These are phyloP conservation scores for Drosophila incognita DNA, from an alignment of 2,888 invertebrate genomes.

Conservation along the genomic window DNA sequence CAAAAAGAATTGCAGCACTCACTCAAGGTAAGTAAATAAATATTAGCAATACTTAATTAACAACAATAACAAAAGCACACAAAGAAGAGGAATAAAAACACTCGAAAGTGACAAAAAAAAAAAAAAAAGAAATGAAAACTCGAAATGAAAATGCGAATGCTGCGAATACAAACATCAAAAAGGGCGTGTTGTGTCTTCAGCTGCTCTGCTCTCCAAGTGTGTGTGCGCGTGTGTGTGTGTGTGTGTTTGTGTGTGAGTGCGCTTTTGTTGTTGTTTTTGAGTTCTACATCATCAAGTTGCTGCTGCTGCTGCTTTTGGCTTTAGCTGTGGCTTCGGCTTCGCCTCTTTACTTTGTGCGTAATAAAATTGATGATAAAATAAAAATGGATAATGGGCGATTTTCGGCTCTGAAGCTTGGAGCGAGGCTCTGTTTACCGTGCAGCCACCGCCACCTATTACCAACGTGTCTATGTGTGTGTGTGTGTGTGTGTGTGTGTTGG, in stretches of 20 bases:
- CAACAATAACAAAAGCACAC: constrained; percentile 7
- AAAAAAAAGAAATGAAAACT: constrained; percentile 19
- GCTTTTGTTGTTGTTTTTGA: constrained; percentile 60
- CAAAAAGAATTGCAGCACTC: constrained; percentile 26
- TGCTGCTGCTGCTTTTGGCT: constrained; percentile 39
- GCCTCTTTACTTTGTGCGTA: constrained; percentile 73
- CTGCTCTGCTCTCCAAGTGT: constrained; percentile 44
- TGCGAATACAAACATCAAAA: constrained; percentile 62
- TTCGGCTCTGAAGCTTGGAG: constrained; percentile 47
- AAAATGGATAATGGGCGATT: constrained; percentile 81
- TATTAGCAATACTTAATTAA: constrained; percentile 18
- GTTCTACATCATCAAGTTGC: constrained; percentile 58
- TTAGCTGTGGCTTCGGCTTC: constrained; percentile 14
- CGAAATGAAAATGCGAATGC: constrained; percentile 2
- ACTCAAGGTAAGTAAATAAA: constrained; percentile 41
- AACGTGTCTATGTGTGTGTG: not conserved
- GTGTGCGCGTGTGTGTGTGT: constrained; percentile 16
- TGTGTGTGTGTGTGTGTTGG: not conserved
- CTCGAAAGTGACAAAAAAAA: constrained; percentile 45
- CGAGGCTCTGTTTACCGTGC: constrained; percentile 35
- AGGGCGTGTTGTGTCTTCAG: constrained; percentile 70
- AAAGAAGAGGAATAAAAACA: constrained; percentile 12
- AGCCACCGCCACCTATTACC: constrained; percentile 10
- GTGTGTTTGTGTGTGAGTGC: constrained; percentile 32
- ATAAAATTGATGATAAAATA: constrained; percentile 82